These are phyloP conservation scores for Catostylus mosaicus DNA, from an alignment of 30 jellyfish, hydroid and myxozoan genomes.

Conservation along the genomic window DNA sequence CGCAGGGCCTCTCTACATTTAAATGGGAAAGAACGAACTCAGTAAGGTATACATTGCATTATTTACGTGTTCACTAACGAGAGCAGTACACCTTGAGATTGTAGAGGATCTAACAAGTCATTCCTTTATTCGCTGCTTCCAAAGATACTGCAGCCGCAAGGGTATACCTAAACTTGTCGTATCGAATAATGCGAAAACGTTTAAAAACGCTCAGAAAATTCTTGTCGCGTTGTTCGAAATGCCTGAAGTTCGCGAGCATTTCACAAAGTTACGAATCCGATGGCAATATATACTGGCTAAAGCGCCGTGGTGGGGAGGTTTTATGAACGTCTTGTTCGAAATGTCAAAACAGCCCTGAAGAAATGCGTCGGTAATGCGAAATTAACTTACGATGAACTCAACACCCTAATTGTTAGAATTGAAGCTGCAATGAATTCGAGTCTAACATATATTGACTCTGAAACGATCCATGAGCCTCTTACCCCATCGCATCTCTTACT, in stretches of 20 bases:
- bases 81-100: conserved; percentile 12
- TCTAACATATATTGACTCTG: conserved; percentile 17
- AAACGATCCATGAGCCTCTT: conserved; percentile 8
- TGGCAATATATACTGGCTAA: conserved; percentile 21
- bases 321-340: conserved; percentile 1
- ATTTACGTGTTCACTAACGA: conserved; percentile 8
- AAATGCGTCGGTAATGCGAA: not conserved
- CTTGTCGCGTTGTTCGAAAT: not conserved
- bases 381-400: conserved; percentile 9
- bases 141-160: conserved; percentile 27
- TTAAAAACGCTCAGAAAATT: not conserved
- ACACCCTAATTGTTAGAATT: not conserved
- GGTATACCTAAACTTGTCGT: conserved; percentile 28
- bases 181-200: conserved; percentile 14
- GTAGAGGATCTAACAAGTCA: conserved; percentile 21
- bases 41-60: conserved; percentile 34
- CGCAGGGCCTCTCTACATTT: conserved; percentile 50
- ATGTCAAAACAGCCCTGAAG: conserved; percentile 1
- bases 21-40: not conserved
- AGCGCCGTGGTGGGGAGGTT: conserved; percentile 50
- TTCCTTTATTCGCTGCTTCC: conserved; percentile 13
- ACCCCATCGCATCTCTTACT: conserved; percentile 35
- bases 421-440: conserved; percentile 15
- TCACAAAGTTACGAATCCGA: not conserved
- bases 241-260: not conserved